Conservation (phyloP, 2,797 vertebrate genomes). For the Xenentodon cancila region DNA sequence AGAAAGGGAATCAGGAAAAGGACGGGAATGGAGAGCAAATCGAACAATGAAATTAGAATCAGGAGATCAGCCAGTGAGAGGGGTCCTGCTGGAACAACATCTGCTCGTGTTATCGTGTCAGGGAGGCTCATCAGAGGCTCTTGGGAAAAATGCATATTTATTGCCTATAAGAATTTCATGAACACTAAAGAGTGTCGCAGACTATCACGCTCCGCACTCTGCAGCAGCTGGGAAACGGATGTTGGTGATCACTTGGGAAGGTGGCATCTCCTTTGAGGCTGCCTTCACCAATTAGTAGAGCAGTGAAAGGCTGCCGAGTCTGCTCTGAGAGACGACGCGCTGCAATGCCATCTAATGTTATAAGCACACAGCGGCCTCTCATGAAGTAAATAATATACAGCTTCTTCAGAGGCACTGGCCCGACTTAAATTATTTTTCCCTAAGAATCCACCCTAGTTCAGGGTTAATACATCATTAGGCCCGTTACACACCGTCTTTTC, state of each 20-base stretch:
- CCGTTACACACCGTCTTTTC: too few species aligned
- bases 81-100: slow-evolving; percentile 78
- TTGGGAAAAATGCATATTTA: slow-evolving; percentile 80
- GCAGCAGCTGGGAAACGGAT: slow-evolving; percentile 67
- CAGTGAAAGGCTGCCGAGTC: slow-evolving; percentile 40
- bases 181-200: slow-evolving; percentile 79
- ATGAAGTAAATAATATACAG: background rate
- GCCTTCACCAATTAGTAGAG: slow-evolving; percentile 64
- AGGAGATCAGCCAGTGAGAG: slow-evolving; percentile 36
- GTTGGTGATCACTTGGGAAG: slow-evolving; percentile 68
- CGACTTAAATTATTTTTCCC: too few species aligned
- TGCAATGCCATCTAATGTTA: slow-evolving; percentile 43
- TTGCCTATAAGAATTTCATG: slow-evolving; percentile 80
- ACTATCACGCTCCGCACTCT: slow-evolving; percentile 65
- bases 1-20: slow-evolving; percentile 5
- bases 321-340: slow-evolving; percentile 49
- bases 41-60: slow-evolving; percentile 65
- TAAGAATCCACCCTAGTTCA: too few species aligned
- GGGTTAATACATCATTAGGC: too few species aligned
- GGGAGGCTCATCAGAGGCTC: slow-evolving; percentile 54
- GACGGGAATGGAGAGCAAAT: slow-evolving; percentile 15
- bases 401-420: background rate
- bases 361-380: slow-evolving; percentile 10
- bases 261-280: slow-evolving; percentile 66
- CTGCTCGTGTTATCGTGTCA: slow-evolving; percentile 72